phyloP scores from a whole-genome alignment of 2,113 vertebrate species.

The Tachysurus vachellii region DNA sequence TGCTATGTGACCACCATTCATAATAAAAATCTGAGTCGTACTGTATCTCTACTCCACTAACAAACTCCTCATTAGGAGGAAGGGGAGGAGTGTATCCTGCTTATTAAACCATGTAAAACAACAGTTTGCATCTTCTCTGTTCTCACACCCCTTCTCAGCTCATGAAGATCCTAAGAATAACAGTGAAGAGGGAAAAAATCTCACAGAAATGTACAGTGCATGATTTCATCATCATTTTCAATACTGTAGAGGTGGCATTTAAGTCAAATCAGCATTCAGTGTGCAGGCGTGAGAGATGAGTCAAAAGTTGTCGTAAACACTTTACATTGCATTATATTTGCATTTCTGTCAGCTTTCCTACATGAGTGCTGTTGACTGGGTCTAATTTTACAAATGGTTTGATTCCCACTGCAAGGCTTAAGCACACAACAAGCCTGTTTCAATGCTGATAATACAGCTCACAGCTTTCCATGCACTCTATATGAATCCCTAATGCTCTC shows the following conservation, averaged over 20 bases:
- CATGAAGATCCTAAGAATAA: background rate
- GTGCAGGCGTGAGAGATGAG: constrained; percentile 42
- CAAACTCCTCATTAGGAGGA: background rate
- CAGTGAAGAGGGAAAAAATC: background rate
- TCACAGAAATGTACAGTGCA: constrained; percentile 5
- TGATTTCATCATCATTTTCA: background rate
- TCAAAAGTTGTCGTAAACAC: constrained; percentile 67
- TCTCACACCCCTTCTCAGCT: background rate
- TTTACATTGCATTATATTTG: constrained; percentile 71
- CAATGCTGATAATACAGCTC: constrained; percentile 73
- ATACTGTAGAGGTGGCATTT: background rate
- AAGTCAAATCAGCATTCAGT: constrained; percentile 10
- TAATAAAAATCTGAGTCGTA: background rate
- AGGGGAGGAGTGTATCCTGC: background rate
- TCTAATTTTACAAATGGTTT: constrained; percentile 76
- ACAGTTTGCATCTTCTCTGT: background rate
- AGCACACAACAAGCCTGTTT: constrained; percentile 72
- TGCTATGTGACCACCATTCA: no score
- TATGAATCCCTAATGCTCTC: constrained; percentile 72
- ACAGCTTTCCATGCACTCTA: constrained; percentile 68
- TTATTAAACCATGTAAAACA: background rate
- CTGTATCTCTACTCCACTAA: background rate
- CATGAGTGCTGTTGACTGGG: constrained; percentile 68
- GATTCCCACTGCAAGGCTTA: constrained; percentile 72
- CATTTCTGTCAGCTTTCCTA: constrained; percentile 69